Conservation (phyloP, 2,113 vertebrate genomes). For the Dromas ardeola region DNA sequence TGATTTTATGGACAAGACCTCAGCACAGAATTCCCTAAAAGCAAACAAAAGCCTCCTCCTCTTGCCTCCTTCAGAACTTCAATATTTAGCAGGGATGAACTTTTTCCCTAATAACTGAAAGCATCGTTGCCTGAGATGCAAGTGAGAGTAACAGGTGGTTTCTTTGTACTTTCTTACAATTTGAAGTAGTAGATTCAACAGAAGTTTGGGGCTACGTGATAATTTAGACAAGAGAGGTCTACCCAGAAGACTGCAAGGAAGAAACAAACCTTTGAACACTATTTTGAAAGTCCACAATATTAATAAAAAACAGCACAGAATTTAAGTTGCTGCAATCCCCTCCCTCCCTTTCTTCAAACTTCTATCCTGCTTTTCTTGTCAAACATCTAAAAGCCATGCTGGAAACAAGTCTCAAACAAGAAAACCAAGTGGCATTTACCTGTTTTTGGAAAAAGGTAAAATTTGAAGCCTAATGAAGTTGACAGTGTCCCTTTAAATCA, state of each 20-base stretch:
- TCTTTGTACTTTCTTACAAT: neutral
- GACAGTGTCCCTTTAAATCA: constrained; percentile 46
- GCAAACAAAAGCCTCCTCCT: neutral
- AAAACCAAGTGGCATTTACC: constrained; percentile 48
- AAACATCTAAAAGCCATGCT: constrained; percentile 40
- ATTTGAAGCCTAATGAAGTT: constrained; percentile 37
- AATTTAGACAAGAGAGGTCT: neutral
- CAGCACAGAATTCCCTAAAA: constrained; percentile 34
- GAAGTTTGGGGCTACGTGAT: neutral
- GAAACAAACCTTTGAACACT: neutral
- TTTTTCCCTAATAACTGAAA: neutral
- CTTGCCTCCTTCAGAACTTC: neutral
- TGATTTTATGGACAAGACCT: neutral
- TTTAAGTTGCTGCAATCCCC: neutral
- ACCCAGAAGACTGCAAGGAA: neutral
- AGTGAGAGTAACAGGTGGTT: neutral
- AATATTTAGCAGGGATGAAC: neutral
- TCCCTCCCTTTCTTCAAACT: neutral
- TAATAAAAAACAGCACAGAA: neutral
- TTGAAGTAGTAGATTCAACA: neutral
- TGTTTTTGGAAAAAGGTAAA: constrained; percentile 44
- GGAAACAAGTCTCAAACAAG: constrained; percentile 18
- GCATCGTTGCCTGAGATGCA: neutral
- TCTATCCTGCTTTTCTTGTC: neutral
- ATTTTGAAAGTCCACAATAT: neutral